Conservation (phyloP, 2,113 vertebrate genomes). For the Pangasianodon hypophthalmus region DNA sequence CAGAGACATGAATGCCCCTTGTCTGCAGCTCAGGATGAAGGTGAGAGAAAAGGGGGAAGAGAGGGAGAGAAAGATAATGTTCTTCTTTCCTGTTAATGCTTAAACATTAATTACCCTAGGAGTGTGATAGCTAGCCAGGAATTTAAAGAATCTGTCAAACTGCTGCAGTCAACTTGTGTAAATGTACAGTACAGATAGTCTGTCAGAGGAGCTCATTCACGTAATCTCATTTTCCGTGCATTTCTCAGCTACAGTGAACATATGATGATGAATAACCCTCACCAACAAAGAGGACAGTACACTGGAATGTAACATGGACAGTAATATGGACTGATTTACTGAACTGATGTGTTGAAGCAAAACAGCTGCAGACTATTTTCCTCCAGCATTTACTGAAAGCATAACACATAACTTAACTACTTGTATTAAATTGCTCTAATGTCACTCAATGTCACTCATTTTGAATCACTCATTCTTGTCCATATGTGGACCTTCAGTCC, state of each 20-base stretch:
- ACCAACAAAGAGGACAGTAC: neutral
- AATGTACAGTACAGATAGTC: neutral
- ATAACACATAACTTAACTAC: neutral
- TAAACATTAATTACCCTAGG: neutral
- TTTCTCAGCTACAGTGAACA: neutral
- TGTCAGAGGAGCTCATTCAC: neutral
- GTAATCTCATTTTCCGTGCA: neutral
- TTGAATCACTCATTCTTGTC: neutral
- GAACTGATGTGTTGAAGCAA: neutral
- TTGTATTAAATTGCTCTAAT: neutral
- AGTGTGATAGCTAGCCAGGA: neutral
- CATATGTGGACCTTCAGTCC: neutral
- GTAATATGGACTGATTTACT: neutral
- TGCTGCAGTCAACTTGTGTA: neutral
- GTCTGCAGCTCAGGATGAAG: neutral
- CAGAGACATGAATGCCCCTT: neutral
- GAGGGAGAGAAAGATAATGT: neutral
- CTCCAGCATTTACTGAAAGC: neutral
- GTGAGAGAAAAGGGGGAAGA: neutral
- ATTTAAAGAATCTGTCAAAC: neutral
- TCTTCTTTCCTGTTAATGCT: neutral
- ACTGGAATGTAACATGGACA: neutral
- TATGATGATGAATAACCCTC: neutral
- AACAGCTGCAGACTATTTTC: neutral
- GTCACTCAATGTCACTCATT: neutral